phyloP scores from a whole-genome alignment of 2,113 vertebrate species.

The Xenus cinereus region DNA sequence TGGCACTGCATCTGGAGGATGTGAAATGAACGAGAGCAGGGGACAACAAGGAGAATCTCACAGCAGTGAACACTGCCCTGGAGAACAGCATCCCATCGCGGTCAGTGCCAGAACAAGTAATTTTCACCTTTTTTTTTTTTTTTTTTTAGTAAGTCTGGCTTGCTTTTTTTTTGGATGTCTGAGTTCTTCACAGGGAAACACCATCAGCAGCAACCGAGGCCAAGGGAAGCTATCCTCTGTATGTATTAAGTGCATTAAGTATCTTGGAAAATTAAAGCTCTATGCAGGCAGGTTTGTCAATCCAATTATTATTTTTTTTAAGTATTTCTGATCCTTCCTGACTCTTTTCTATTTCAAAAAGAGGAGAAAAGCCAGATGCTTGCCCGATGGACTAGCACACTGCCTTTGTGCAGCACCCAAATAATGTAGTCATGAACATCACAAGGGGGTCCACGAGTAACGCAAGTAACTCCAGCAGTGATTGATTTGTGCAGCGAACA shows the following conservation, averaged over 20 bases:
- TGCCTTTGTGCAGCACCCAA: neutral
- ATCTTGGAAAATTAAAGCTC: neutral
- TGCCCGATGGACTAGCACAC: neutral
- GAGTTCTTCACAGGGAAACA: neutral
- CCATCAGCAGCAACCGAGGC: neutral
- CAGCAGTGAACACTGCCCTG: neutral
- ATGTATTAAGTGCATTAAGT: rapidly evolving
- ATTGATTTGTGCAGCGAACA: neutral
- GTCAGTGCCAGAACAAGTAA: neutral
- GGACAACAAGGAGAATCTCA: neutral
- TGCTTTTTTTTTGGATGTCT: neutral
- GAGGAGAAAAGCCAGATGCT: neutral
- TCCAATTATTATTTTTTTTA: neutral
- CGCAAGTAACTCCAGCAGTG: neutral
- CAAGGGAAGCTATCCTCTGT: neutral
- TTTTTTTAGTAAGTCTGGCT: neutral
- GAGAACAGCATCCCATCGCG: neutral
- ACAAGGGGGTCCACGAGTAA: neutral
- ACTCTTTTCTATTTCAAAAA: neutral
- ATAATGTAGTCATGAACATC: neutral
- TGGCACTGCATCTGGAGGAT: neutral
- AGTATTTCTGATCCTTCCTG: neutral
- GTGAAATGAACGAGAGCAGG: neutral
- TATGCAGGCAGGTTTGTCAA: neutral
- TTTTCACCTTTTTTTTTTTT: neutral